Evolutionary conservation across 2,888 invertebrate genomes (phyloP).

Genomic region (Caenorhabditis angaria): DNA sequence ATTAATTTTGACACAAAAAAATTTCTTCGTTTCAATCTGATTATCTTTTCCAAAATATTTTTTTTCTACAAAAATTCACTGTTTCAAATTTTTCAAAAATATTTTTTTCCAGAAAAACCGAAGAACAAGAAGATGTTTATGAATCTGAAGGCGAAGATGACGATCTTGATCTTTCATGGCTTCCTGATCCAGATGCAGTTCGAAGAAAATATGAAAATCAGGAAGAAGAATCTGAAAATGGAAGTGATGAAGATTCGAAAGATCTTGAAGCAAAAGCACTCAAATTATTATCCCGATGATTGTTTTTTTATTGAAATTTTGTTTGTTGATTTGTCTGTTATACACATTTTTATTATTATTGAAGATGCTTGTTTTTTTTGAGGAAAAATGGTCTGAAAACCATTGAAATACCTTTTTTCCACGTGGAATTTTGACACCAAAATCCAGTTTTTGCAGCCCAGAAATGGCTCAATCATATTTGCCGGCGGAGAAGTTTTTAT

Average conservation of each 20-base stretch:
- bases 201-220: constrained; percentile 25
- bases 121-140: constrained; percentile 51
- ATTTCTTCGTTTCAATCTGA: no score
- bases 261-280: constrained; percentile 55
- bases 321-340: constrained; percentile 16
- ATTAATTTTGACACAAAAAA: no score
- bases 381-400: neutral
- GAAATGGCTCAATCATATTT: constrained; percentile 49
- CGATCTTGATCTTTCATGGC: constrained; percentile 60
- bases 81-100: neutral
- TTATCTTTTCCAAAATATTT: no score
- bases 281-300: constrained; percentile 46
- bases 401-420: constrained; percentile 4
- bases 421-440: neutral
- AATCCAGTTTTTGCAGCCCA: neutral
- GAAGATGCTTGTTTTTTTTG: neutral
- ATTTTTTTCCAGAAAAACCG: constrained; percentile 4
- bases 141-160: constrained; percentile 34
- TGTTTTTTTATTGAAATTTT: constrained; percentile 31
- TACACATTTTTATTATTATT: neutral
- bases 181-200: constrained; percentile 64
- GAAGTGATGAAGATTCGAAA: constrained; percentile 25
- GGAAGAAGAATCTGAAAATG: constrained; percentile 31
- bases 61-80: neutral
- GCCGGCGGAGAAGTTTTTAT: constrained; percentile 44